These are phyloP conservation scores for Zenarchopterus dispar DNA, from an alignment of 2,797 vertebrate species.

Conservation along the genomic window DNA sequence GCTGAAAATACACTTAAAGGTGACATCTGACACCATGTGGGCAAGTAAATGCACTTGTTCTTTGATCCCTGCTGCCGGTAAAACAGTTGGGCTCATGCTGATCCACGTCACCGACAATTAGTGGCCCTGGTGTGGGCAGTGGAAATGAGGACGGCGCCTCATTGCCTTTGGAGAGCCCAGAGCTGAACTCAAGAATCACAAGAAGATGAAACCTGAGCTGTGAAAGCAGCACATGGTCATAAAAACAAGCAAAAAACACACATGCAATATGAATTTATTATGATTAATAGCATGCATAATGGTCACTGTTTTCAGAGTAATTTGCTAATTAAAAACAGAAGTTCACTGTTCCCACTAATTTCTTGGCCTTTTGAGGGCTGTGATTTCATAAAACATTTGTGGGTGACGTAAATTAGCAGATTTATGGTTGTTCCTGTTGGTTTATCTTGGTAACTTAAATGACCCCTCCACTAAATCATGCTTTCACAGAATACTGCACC, in stretches of 20 bases:
- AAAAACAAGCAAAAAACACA: constrained; percentile 30
- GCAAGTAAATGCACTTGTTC: constrained; percentile 41
- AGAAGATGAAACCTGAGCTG: neutral
- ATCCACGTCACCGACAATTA: constrained; percentile 47
- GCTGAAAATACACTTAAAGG: constrained; percentile 33
- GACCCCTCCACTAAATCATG: constrained; percentile 40
- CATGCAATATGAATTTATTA: constrained; percentile 13
- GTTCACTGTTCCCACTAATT: constrained; percentile 9
- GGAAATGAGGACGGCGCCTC: constrained; percentile 26
- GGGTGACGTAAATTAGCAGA: constrained; percentile 26
- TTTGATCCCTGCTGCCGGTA: constrained; percentile 55
- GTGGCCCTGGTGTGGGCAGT: constrained; percentile 17
- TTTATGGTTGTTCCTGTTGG: constrained; percentile 43
- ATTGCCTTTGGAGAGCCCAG: constrained; percentile 7
- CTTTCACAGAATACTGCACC: neutral
- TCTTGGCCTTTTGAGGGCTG: constrained; percentile 24
- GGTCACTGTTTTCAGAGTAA: constrained; percentile 16
- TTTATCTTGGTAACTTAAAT: constrained; percentile 24
- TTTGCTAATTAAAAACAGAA: constrained; percentile 17
- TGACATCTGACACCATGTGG: constrained; percentile 54
- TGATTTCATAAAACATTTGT: constrained; percentile 44
- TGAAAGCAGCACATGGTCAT: too few relatives aligned
- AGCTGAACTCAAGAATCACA: constrained; percentile 28
- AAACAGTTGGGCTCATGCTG: constrained; percentile 56
- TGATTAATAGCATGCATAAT: constrained; percentile 36